phyloP scores from a whole-genome alignment of 2,797 vertebrate genomes.

The Cirrhinus mrigala region DNA sequence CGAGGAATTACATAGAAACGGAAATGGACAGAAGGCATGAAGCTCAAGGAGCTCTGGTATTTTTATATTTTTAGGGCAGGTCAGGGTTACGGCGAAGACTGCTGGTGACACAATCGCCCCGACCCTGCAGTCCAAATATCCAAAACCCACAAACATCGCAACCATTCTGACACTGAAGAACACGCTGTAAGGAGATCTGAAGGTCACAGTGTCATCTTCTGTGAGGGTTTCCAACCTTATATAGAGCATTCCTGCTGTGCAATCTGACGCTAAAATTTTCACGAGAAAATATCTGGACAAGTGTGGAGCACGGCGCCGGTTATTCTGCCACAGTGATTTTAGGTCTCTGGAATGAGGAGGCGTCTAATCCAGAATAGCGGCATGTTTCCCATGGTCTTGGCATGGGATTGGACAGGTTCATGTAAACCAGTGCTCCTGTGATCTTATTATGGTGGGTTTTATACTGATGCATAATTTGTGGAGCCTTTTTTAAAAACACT shows the following conservation, averaged over 20 bases:
- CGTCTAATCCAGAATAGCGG: not conserved
- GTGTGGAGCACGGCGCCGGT: not conserved
- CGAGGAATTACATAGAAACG: slow-evolving; percentile 46
- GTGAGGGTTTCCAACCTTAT: not conserved
- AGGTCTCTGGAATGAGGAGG: not conserved
- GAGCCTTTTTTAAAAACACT: slow-evolving; percentile 49
- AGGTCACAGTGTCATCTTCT: slow-evolving; percentile 8
- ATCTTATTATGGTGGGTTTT: slow-evolving; percentile 48
- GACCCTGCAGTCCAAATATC: slow-evolving; percentile 17
- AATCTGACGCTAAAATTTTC: slow-evolving; percentile 16
- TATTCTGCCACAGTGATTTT: slow-evolving; percentile 6
- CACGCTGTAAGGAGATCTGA: slow-evolving; percentile 24
- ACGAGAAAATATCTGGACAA: slow-evolving; percentile 7
- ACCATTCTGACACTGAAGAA: slow-evolving; percentile 32
- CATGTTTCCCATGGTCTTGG: slow-evolving; percentile 31
- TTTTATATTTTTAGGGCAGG: slow-evolving; percentile 65
- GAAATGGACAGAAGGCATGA: slow-evolving; percentile 46
- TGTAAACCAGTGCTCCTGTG: slow-evolving; percentile 28
- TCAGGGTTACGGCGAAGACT: slow-evolving; percentile 43
- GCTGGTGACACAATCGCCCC: slow-evolving; percentile 24
- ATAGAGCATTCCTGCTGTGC: slow-evolving; percentile 15
- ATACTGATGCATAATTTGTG: slow-evolving; percentile 51
- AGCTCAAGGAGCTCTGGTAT: slow-evolving; percentile 52
- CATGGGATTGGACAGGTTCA: not conserved
- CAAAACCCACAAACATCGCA: slow-evolving; percentile 41